These are phyloP conservation scores for Macrobrachium nipponense DNA, from an alignment of 1,140 invertebrate species.

Conservation along the genomic window DNA sequence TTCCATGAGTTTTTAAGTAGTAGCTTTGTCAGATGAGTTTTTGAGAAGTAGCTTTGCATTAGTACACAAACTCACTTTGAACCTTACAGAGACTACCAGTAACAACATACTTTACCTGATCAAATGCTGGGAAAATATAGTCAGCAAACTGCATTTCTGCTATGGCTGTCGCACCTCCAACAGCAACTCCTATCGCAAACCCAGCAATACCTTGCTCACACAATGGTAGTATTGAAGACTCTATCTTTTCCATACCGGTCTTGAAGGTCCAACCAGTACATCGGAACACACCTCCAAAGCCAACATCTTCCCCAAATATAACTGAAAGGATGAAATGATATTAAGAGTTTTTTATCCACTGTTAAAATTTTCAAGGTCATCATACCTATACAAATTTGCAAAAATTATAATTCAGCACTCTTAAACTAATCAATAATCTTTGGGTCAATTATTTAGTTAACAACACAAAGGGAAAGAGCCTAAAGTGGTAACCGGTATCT, in stretches of 20 bases:
- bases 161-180: constrained; percentile 88
- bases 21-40: neutral
- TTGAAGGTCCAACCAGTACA: constrained; percentile 93
- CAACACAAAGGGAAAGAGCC: no score
- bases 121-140: constrained; percentile 99
- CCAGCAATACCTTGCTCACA: constrained; percentile 99
- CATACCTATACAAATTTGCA: no score
- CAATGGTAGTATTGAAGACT: constrained; percentile 97
- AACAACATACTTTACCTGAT: constrained; percentile 79
- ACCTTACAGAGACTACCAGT: neutral
- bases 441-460: no score
- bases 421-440: no score
- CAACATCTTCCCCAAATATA: constrained; percentile 98
- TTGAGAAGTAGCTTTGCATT: no score
- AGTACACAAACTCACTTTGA: neutral
- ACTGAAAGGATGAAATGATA: constrained; percentile 71
- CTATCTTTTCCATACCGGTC: constrained; percentile 93
- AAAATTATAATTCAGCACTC: no score
- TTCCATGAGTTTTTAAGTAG: no score
- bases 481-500: no score
- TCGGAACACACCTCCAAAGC: constrained; percentile 98
- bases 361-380: no score
- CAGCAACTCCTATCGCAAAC: constrained; percentile 94
- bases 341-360: neutral
- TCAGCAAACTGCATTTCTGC: constrained; percentile 99